phyloP scores from a whole-genome alignment of 2,888 invertebrate species.

The Mongoloraphidia duomilia region DNA sequence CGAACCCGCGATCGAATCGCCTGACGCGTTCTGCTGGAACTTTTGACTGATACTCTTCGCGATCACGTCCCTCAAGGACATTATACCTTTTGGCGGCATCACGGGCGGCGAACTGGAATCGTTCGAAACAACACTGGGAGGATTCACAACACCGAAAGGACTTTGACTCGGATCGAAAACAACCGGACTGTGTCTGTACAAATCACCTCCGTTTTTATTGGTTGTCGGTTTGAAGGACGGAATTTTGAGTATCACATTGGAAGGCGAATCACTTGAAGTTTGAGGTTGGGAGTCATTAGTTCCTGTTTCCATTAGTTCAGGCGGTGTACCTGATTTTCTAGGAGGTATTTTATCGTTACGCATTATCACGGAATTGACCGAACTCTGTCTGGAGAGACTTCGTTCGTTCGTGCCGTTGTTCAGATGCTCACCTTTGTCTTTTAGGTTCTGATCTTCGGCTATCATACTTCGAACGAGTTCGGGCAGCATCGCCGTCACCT shows the following conservation, averaged over 20 bases:
- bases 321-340: constrained; percentile 30
- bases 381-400: constrained; percentile 24
- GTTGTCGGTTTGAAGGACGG: constrained; percentile 71
- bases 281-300: constrained; percentile 32
- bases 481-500: constrained; percentile 29
- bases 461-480: constrained; percentile 41
- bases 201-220: constrained; percentile 34
- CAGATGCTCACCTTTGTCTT: constrained; percentile 15
- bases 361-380: constrained; percentile 28
- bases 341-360: constrained; percentile 21
- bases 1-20: constrained; percentile 29
- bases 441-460: constrained; percentile 36
- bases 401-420: constrained; percentile 18
- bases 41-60: constrained; percentile 85
- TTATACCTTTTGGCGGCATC: constrained; percentile 36
- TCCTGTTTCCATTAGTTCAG: constrained; percentile 21
- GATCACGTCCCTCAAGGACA: constrained; percentile 74
- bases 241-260: constrained; percentile 76
- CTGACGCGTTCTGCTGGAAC: constrained; percentile 44
- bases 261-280: constrained; percentile 38
- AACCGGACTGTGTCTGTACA: constrained; percentile 23
- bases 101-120: constrained; percentile 42
- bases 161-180: constrained; percentile 1
- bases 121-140: constrained; percentile 28
- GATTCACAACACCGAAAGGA: constrained; percentile 9